A percentile compares a stretch with the other conserved stretches of the same genome.
These are phyloP conservation scores for Delphinapterus leucas DNA, from an alignment of 2,113 vertebrate species.

Conservation along the genomic window DNA sequence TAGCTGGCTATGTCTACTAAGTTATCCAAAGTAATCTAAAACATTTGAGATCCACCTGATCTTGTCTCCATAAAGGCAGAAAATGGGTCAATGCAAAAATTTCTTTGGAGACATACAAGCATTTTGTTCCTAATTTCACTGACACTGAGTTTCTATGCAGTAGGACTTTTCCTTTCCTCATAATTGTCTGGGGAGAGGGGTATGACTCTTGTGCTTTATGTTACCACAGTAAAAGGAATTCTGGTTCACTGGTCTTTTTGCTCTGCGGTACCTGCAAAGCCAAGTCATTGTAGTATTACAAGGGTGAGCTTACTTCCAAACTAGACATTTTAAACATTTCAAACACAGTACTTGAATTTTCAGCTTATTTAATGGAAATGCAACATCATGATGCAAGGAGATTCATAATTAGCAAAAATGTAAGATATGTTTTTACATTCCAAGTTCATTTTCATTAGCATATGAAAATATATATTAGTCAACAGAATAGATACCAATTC, in stretches of 20 bases:
- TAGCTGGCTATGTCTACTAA: not conserved
- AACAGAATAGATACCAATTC: not conserved
- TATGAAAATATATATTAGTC: constrained; percentile 1
- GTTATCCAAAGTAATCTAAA: not conserved
- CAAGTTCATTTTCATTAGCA: constrained; percentile 11
- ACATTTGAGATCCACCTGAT: not conserved
- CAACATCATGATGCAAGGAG: not conserved
- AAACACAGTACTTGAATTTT: not conserved
- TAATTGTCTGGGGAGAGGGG: not conserved
- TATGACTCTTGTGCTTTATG: not conserved
- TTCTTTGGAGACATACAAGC: not conserved
- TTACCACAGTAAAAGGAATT: not conserved
- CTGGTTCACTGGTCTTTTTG: not conserved
- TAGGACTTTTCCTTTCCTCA: not conserved
- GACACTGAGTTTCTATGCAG: not conserved
- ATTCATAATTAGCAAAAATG: not conserved
- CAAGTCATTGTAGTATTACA: not conserved
- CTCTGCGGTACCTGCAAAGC: not conserved
- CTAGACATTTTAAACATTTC: not conserved
- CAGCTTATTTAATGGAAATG: not conserved
- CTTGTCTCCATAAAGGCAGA: not conserved
- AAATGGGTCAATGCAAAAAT: not conserved
- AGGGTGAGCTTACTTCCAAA: not conserved
- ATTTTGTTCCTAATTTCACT: not conserved
- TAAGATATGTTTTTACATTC: not conserved